Conservation (phyloP, 1,140 invertebrate species). For the Ceratina australensis region DNA sequence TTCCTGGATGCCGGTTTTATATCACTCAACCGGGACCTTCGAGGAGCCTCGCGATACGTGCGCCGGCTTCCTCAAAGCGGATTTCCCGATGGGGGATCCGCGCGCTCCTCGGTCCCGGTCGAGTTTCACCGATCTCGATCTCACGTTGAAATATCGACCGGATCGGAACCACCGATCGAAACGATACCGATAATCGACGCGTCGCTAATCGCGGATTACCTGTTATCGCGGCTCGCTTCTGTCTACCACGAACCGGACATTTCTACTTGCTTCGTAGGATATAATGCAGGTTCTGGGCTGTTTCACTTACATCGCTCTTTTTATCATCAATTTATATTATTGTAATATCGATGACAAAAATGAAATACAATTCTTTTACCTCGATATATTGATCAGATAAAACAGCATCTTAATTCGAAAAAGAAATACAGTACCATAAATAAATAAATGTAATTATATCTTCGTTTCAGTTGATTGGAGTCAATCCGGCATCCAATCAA, state of each 20-base stretch:
- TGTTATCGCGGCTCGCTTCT: slow-evolving; percentile 24
- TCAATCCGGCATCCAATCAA: background rate
- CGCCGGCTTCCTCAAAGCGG: slow-evolving; percentile 56
- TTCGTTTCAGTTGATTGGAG: too few relatives aligned
- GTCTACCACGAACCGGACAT: background rate
- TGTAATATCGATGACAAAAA: too few relatives aligned
- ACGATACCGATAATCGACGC: slow-evolving; percentile 45
- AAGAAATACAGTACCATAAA: too few relatives aligned
- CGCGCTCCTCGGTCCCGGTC: slow-evolving; percentile 41
- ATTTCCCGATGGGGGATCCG: slow-evolving; percentile 60
- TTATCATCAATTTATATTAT: too few relatives aligned
- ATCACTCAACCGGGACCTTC: slow-evolving; percentile 61
- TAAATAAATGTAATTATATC: too few relatives aligned
- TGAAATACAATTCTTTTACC: too few relatives aligned
- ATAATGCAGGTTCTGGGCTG: too few relatives aligned
- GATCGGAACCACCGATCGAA: slow-evolving; percentile 30
- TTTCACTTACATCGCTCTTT: too few relatives aligned
- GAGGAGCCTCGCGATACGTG: slow-evolving; percentile 43
- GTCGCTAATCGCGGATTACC: slow-evolving; percentile 42
- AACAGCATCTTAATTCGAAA: too few relatives aligned
- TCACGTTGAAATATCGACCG: slow-evolving; percentile 51
- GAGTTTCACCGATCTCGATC: slow-evolving; percentile 43
- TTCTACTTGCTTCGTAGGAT: background rate
- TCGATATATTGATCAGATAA: too few relatives aligned
- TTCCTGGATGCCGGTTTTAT: slow-evolving; percentile 65